Evolutionary conservation across 2,888 invertebrate genomes (phyloP).

Genomic region (Eretmocerus hayati): DNA sequence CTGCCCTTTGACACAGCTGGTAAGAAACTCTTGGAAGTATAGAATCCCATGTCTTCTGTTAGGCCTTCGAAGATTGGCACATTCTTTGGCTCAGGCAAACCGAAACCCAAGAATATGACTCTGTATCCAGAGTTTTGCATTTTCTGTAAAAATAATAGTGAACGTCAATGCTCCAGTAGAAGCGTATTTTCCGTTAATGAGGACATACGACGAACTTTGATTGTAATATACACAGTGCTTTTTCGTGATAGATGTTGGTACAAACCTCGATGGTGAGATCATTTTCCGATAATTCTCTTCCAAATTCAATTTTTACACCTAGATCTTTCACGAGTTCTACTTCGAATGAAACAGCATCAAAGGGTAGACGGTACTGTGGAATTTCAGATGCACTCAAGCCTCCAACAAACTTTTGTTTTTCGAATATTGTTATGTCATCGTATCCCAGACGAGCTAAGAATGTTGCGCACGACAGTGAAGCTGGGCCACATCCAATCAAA

Average conservation of each 20-base stretch:
- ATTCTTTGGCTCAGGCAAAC: conserved; percentile 83
- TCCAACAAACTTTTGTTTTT: conserved; percentile 79
- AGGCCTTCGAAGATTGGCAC: conserved; percentile 71
- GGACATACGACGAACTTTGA: no score
- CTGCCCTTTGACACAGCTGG: conserved; percentile 83
- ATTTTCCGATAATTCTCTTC: conserved; percentile 61
- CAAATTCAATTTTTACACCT: conserved; percentile 80
- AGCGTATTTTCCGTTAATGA: no score
- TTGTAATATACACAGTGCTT: no score
- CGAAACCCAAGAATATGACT: conserved; percentile 80
- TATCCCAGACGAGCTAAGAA: conserved; percentile 93
- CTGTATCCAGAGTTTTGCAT: conserved; percentile 63
- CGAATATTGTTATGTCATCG: conserved; percentile 83
- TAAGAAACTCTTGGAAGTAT: conserved; percentile 89
- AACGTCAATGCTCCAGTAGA: no score
- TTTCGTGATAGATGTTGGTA: no score
- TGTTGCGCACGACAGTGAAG: conserved; percentile 92
- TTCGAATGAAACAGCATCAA: conserved; percentile 88
- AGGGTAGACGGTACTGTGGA: conserved; percentile 93
- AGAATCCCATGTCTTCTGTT: conserved; percentile 78
- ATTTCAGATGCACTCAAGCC: conserved; percentile 94
- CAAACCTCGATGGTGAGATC: conserved; percentile 66
- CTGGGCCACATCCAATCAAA: conserved; percentile 91
- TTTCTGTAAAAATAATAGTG: conserved; percentile 21
- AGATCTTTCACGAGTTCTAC: conserved; percentile 84